Evolutionary conservation across 2,797 vertebrate genomes (phyloP).

Genomic region (Sphaeramia orbicularis): DNA sequence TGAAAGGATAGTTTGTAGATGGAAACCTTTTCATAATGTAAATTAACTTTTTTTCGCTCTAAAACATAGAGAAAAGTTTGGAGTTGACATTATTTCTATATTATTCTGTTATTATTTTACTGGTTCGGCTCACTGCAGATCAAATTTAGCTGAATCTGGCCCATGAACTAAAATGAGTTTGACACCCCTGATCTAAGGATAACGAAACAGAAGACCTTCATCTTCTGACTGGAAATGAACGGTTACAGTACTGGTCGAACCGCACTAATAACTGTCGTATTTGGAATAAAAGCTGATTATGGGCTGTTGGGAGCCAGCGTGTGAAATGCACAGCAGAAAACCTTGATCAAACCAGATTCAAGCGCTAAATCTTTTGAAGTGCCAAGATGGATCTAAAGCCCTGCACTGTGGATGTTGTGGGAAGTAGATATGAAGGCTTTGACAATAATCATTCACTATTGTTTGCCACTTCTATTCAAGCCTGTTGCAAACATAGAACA

Average conservation of each 20-base stretch:
- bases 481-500: slow-evolving; percentile 33
- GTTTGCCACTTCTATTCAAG: slow-evolving; percentile 49
- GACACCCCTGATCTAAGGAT: no score
- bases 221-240: no score
- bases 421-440: slow-evolving; percentile 46
- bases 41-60: no score
- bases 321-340: slow-evolving; percentile 9
- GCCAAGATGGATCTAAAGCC: slow-evolving; percentile 39
- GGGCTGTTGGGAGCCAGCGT: slow-evolving; percentile 31
- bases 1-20: no score
- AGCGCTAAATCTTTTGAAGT: slow-evolving; percentile 53
- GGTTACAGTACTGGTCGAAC: background rate
- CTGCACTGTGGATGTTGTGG: slow-evolving; percentile 41
- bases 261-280: slow-evolving; percentile 24
- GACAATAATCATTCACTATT: slow-evolving; percentile 48
- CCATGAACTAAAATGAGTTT: no score
- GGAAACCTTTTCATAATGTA: no score
- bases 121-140: no score
- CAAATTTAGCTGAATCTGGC: no score
- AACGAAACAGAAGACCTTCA: no score
- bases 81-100: no score
- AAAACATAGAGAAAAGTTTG: no score
- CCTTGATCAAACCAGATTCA: slow-evolving; percentile 52
- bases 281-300: slow-evolving; percentile 33
- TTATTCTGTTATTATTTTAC: no score